Conservation (phyloP, 2,888 invertebrate species). For the Chironomus riparius region DNA sequence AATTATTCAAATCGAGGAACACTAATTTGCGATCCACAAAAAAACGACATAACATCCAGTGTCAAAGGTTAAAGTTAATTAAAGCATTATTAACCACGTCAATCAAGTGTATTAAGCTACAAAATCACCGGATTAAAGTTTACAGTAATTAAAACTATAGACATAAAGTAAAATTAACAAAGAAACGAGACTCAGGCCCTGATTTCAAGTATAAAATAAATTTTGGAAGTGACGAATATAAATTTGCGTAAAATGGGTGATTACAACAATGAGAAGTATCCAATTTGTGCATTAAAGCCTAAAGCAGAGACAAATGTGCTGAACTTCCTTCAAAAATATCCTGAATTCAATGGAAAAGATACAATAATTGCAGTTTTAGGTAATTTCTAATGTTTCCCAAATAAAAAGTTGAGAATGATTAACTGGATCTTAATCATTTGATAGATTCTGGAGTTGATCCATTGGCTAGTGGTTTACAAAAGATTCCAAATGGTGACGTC, state of each 20-base stretch:
- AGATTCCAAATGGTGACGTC: slow-evolving; percentile 65
- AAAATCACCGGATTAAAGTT: no score
- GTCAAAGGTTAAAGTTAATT: no score
- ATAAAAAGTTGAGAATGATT: not conserved
- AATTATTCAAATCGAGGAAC: no score
- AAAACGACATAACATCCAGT: no score
- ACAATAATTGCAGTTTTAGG: slow-evolving; percentile 82
- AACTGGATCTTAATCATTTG: not conserved
- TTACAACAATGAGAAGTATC: slow-evolving; percentile 58
- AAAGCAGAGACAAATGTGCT: slow-evolving; percentile 90
- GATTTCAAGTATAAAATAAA: no score
- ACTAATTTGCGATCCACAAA: no score
- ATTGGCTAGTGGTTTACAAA: slow-evolving; percentile 64
- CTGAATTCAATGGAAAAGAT: slow-evolving; percentile 83
- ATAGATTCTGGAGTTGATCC: slow-evolving; percentile 95
- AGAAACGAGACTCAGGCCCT: no score
- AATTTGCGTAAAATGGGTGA: slow-evolving; percentile 35
- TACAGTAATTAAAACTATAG: no score
- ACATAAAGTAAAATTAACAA: no score
- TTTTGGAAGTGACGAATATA: no score
- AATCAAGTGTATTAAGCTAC: no score
- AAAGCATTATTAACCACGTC: no score
- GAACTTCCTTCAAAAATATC: slow-evolving; percentile 79
- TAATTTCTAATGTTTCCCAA: not conserved
- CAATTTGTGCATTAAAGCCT: slow-evolving; percentile 70